phyloP scores from a whole-genome alignment of 2,888 invertebrate genomes.

The Adineta ricciae region DNA sequence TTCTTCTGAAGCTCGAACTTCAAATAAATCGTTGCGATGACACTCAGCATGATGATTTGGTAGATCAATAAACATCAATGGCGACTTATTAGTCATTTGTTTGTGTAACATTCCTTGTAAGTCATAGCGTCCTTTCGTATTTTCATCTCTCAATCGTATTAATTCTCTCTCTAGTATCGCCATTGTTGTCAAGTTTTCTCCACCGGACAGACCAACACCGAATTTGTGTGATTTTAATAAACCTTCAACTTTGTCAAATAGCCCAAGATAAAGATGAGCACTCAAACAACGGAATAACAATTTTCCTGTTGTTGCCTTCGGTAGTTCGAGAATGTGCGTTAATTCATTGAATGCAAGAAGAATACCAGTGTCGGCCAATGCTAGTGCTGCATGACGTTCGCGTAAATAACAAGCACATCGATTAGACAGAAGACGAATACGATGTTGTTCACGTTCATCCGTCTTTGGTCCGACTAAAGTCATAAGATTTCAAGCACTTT shows the following conservation, averaged over 20 bases:
- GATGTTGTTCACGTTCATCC: conserved; percentile 3
- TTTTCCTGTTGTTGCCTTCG: not conserved
- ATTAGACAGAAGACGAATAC: not conserved
- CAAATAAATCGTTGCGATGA: not conserved
- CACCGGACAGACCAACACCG: not conserved
- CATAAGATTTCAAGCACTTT: not conserved
- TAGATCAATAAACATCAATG: not conserved
- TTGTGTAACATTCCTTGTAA: not conserved
- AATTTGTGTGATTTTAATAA: not conserved
- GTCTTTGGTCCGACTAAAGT: not conserved
- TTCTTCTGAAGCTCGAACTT: not conserved
- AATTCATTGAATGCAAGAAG: not conserved
- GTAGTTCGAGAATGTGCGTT: not conserved
- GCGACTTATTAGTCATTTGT: not conserved
- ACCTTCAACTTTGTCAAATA: not conserved
- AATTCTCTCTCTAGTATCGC: not conserved
- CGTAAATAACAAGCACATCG: conserved; percentile 3
- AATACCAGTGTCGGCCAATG: not conserved
- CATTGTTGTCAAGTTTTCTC: not conserved
- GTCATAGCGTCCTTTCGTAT: not conserved
- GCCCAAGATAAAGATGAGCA: not conserved
- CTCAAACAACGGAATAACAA: not conserved
- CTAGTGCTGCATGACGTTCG: not conserved
- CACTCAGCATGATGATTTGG: not conserved
- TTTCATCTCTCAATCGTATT: not conserved